phyloP scores from a whole-genome alignment of 2,797 vertebrate species.

The Craterocephalus amniculus region DNA sequence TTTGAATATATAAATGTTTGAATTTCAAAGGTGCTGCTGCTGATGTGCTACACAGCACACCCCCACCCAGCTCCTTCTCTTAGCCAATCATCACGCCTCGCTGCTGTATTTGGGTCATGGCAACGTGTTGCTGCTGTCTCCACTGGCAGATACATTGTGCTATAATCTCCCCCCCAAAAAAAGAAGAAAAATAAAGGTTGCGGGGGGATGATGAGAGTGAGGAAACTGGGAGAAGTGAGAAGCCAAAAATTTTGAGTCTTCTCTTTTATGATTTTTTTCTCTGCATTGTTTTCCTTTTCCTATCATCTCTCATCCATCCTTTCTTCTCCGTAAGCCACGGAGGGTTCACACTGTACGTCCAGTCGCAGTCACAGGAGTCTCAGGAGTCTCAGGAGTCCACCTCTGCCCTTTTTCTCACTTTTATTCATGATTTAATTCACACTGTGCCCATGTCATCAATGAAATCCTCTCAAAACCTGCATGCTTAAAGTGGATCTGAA shows the following conservation, averaged over 20 bases:
- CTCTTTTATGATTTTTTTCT: conserved; percentile 38
- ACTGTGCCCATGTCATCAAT: conserved; percentile 58
- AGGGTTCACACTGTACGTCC: conserved; percentile 5
- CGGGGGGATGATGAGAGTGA: conserved; percentile 42
- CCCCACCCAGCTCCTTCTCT: conserved; percentile 57
- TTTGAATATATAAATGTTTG: conserved; percentile 74
- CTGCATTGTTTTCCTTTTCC: conserved; percentile 15
- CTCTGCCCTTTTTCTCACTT: conserved; percentile 23
- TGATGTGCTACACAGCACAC: conserved; percentile 54
- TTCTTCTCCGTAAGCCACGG: conserved; percentile 1
- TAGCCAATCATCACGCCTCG: conserved; percentile 75
- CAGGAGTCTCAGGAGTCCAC: conserved; percentile 19
- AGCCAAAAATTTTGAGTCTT: conserved; percentile 17
- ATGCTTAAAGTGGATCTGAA: conserved; percentile 60
- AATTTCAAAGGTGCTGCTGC: conserved; percentile 77
- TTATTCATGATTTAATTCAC: conserved; percentile 61
- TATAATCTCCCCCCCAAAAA: conserved; percentile 68
- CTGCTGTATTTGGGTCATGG: conserved; percentile 84
- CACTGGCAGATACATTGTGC: conserved; percentile 79
- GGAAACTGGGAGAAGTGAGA: conserved; percentile 38
- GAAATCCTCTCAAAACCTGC: conserved; percentile 56
- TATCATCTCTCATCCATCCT: conserved; percentile 12
- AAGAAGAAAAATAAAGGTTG: conserved; percentile 69
- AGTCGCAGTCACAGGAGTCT: conserved; percentile 2
- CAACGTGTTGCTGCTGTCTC: conserved; percentile 78